Evolutionary conservation across 2,888 invertebrate species (phyloP).

Genomic region (Stenichneumon culpator): DNA sequence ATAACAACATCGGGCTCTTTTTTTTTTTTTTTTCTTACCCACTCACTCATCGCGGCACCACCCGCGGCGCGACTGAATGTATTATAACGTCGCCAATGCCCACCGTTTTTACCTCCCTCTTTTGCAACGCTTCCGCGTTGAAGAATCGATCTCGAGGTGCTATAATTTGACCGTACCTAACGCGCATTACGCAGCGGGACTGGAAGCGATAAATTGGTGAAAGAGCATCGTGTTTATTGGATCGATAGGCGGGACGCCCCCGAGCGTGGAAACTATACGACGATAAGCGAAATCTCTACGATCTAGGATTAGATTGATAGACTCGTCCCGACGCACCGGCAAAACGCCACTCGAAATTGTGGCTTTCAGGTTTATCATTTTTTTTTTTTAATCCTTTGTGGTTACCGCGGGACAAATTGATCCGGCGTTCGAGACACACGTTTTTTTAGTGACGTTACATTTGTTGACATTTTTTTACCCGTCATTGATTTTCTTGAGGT

Average conservation of each 20-base stretch:
- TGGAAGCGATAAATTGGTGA: slow-evolving; percentile 63
- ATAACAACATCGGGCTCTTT: slow-evolving; percentile 44
- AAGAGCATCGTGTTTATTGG: slow-evolving; percentile 69
- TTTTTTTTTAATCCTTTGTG: too few relatives aligned
- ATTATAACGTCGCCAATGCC: slow-evolving; percentile 59
- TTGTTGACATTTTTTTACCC: too few relatives aligned
- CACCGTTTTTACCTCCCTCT: background rate
- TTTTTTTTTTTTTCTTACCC: slow-evolving; percentile 5
- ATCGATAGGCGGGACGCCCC: slow-evolving; percentile 58
- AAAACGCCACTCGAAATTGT: background rate
- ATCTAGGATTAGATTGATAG: slow-evolving; percentile 44
- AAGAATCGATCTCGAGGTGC: slow-evolving; percentile 14
- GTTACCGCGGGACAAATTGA: too few relatives aligned
- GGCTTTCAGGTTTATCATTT: too few relatives aligned
- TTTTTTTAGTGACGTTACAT: too few relatives aligned
- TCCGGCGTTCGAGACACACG: too few relatives aligned
- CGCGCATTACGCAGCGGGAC: slow-evolving; percentile 47
- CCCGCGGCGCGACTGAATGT: slow-evolving; percentile 57
- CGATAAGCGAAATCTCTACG: slow-evolving; percentile 56
- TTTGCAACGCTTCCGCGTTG: slow-evolving; percentile 9
- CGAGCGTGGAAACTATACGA: slow-evolving; percentile 62
- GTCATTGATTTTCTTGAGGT: too few relatives aligned
- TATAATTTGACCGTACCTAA: slow-evolving; percentile 54
- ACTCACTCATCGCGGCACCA: slow-evolving; percentile 39
- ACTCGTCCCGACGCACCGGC: background rate